Evolutionary conservation across 2,888 invertebrate species (phyloP).

Genomic region (Balanococcus diminutus): DNA sequence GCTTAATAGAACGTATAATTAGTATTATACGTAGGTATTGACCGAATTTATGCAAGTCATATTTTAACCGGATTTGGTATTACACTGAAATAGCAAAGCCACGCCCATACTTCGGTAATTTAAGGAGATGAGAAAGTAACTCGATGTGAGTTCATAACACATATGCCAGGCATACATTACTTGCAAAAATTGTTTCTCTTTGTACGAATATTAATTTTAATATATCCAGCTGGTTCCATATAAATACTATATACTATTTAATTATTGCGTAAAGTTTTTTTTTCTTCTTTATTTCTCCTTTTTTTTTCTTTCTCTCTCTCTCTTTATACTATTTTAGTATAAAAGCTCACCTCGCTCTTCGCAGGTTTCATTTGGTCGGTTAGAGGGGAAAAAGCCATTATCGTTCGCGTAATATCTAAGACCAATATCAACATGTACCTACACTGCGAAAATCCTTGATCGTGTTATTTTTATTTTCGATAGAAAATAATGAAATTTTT

Average conservation of each 20-base stretch:
- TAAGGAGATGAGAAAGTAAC: slow-evolving; percentile 55
- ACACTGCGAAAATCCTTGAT: slow-evolving; percentile 39
- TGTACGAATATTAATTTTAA: slow-evolving; percentile 44
- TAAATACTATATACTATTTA: slow-evolving; percentile 1
- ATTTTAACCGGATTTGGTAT: slow-evolving; percentile 55
- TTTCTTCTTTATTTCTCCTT: not conserved
- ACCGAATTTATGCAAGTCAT: slow-evolving; percentile 54
- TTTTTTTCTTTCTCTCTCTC: not conserved
- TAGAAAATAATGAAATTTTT: slow-evolving; percentile 38
- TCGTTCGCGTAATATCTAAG: not conserved
- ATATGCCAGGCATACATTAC: slow-evolving; percentile 42
- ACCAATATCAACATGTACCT: slow-evolving; percentile 7
- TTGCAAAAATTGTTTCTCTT: slow-evolving; percentile 48
- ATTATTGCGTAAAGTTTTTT: slow-evolving; percentile 22
- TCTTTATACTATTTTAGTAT: not conserved
- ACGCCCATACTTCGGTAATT: slow-evolving; percentile 51
- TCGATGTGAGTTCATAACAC: slow-evolving; percentile 49
- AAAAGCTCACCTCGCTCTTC: not conserved
- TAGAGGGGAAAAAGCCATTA: not conserved
- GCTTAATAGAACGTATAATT: slow-evolving; percentile 46
- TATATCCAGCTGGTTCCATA: slow-evolving; percentile 30
- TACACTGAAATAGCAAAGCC: slow-evolving; percentile 46
- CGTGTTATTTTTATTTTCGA: slow-evolving; percentile 47
- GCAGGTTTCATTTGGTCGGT: not conserved
- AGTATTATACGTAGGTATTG: slow-evolving; percentile 48